Evolutionary conservation across 2,797 vertebrate species (phyloP), one percentile per base, ranked within the genome.

Genomic region (Argya squamiceps): DNA sequence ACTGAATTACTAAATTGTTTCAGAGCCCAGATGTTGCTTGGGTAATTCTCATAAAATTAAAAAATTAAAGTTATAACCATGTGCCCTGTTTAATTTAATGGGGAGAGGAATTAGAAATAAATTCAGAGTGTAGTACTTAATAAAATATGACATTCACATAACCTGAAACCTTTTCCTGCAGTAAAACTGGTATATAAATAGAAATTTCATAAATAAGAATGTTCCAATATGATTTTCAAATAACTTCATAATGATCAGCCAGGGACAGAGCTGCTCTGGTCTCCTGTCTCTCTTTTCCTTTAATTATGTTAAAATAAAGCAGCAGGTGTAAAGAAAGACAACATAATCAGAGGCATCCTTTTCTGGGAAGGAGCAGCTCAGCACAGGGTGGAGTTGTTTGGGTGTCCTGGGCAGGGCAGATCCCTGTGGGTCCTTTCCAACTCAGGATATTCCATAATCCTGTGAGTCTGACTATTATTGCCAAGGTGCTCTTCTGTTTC

Each of bases 21-120:
- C 94, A 93, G 80, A 95, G 44, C 93, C 80, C 95, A 97, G 96
- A 88, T 98, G 94, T 95, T 97, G 63, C 78, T 68, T 88, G 74
- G 62, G n/a, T 92, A 97, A 97, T 97, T 97, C 96, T 97, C 79
- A 94, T 94, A 91, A 97, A 97, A 96, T 97, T 97, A 97, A 97
- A 91, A 96, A 97, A 97, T 97, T 88, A 92, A 92, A 97, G 71
- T 93, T 97, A 87, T 91, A 97, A 91, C 84, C 86, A 93, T 95
- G 96, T 97, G 92, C 32, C 81, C 53, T 88, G 32, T 97, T 98
- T 97, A 96, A 96, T 97, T 91, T 94, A 84, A 86, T 93, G 52
- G 80, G 89, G 59, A 91, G 64, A 68, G 47, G 36, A 90, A 96
- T 96, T 96, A 95, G 87, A 96, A 97, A 95, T 97, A 97, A 97